phyloP scores from a whole-genome alignment of 2,113 vertebrate species.

The Dasyurus viverrinus region DNA sequence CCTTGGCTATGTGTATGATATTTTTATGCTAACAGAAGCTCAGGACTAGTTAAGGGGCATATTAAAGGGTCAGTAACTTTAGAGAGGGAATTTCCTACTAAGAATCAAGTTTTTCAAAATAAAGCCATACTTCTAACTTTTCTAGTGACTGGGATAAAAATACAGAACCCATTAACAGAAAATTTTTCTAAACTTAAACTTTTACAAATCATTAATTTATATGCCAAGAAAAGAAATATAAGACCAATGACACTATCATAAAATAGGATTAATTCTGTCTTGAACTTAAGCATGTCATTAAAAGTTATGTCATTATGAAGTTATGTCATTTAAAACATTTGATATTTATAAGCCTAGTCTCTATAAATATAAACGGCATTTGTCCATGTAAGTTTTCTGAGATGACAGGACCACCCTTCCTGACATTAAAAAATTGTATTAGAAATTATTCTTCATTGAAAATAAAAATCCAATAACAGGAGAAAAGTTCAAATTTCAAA shows the following conservation, averaged over 20 bases:
- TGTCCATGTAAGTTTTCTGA: not conserved
- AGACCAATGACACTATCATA: not conserved
- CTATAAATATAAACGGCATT: not conserved
- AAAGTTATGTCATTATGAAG: too few relatives aligned
- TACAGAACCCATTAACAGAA: not conserved
- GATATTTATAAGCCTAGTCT: not conserved
- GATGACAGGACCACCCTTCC: not conserved
- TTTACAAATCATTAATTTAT: not conserved
- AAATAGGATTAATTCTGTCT: not conserved
- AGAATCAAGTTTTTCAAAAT: not conserved
- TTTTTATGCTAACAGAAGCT: not conserved
- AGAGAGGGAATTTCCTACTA: not conserved
- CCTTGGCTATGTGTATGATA: not conserved
- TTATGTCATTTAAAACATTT: not conserved
- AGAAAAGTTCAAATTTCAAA: not conserved
- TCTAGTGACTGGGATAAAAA: not conserved
- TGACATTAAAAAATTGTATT: not conserved
- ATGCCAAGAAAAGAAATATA: not conserved
- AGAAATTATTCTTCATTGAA: not conserved
- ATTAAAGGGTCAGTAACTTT: not conserved
- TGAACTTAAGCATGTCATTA: too few relatives aligned
- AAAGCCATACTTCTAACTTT: not conserved
- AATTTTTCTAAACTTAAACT: not conserved
- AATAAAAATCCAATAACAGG: not conserved
- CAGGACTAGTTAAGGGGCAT: not conserved